phyloP scores from a whole-genome alignment of 2,113 vertebrate genomes.

The Steatornis caripensis region DNA sequence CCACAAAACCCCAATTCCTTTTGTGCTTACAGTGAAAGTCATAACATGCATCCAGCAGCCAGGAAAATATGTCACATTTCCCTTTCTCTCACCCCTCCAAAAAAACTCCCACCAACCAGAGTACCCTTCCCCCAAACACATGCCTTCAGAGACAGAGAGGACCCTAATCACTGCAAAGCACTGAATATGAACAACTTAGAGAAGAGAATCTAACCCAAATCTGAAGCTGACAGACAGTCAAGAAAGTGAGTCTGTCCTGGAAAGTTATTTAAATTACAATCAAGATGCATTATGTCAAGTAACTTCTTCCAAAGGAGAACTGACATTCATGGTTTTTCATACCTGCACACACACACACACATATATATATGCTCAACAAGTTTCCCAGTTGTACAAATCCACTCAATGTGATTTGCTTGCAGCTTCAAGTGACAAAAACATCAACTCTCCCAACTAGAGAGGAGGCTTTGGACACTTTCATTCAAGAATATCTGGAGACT shows the following conservation, averaged over 20 bases:
- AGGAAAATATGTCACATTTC: not conserved
- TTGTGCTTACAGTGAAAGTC: not conserved
- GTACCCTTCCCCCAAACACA: not conserved
- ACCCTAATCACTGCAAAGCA: not conserved
- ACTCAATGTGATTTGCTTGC: accelerated
- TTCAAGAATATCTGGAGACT: not conserved
- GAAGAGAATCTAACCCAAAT: not conserved
- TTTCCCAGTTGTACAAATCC: not conserved
- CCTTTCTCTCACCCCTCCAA: not conserved
- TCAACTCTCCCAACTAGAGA: not conserved
- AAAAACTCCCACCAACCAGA: not conserved
- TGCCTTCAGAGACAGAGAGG: not conserved
- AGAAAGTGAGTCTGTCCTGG: not conserved
- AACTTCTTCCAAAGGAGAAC: not conserved
- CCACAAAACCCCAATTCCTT: not conserved
- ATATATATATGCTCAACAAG: not conserved
- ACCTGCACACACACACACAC: not conserved
- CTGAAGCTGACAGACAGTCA: not conserved
- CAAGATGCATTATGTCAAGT: not conserved
- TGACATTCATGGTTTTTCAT: not conserved
- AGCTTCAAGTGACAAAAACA: not conserved
- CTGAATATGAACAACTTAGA: not conserved
- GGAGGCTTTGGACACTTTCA: not conserved
- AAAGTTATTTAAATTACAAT: constrained; percentile 12
- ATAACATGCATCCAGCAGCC: not conserved